These are phyloP conservation scores for Teinopalpus imperialis DNA, from an alignment of 2,888 invertebrate species.

Conservation along the genomic window DNA sequence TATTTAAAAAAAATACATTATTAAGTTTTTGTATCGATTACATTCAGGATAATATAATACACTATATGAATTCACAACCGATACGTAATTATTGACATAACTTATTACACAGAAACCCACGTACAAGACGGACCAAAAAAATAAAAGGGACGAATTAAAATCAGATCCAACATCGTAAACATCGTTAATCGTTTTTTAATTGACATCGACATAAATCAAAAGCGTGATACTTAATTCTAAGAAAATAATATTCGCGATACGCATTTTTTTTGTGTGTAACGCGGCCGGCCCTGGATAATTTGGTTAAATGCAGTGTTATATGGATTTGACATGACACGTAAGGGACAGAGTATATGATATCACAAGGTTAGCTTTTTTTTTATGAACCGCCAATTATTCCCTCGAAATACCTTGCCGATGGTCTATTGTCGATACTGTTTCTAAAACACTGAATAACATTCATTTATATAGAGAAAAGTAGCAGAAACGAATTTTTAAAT, in stretches of 20 bases:
- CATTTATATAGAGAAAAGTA: too few species aligned
- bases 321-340: too few species aligned
- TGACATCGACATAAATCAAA: slow-evolving; percentile 25
- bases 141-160: slow-evolving; percentile 9
- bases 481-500: too few species aligned
- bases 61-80: not conserved
- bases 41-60: not conserved
- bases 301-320: too few species aligned
- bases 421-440: too few species aligned
- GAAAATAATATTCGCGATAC: slow-evolving; percentile 18
- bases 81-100: slow-evolving; percentile 6
- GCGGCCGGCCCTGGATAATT: slow-evolving; percentile 34
- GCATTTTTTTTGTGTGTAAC: slow-evolving; percentile 25
- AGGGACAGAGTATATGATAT: too few species aligned
- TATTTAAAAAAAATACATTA: too few species aligned
- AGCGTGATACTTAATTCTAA: slow-evolving; percentile 22
- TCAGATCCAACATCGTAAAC: slow-evolving; percentile 22
- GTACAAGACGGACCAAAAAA: slow-evolving; percentile 11
- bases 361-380: too few species aligned
- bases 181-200: slow-evolving; percentile 26
- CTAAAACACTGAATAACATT: too few species aligned
- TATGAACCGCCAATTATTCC: too few species aligned
- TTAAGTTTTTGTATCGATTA: too few species aligned
- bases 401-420: too few species aligned
- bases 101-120: not conserved